Conservation (phyloP, 2,888 invertebrate species). For the Tiphia femorata region DNA sequence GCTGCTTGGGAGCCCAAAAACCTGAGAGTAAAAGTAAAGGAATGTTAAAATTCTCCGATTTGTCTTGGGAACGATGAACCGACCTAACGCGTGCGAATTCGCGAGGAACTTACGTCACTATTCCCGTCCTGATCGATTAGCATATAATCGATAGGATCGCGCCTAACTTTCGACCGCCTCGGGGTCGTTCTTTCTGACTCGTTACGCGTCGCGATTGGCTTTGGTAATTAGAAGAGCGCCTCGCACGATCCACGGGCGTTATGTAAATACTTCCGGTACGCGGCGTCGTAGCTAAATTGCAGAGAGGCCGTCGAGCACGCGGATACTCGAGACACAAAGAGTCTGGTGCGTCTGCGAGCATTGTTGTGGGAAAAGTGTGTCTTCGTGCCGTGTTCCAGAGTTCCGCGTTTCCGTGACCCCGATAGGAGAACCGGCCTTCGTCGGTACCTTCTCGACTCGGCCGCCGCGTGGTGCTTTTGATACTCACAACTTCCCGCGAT, state of each 20-base stretch:
- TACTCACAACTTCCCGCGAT: background rate
- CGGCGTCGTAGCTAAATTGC: slow-evolving; percentile 54
- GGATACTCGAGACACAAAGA: slow-evolving; percentile 41
- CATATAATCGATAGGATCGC: too few relatives aligned
- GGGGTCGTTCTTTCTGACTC: too few relatives aligned
- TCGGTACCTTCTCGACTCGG: background rate
- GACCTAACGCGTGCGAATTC: too few relatives aligned
- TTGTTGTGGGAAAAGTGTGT: slow-evolving; percentile 67
- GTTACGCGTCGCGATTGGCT: too few relatives aligned
- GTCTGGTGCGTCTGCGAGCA: slow-evolving; percentile 46
- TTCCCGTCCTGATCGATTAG: too few relatives aligned
- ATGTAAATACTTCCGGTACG: slow-evolving; percentile 27
- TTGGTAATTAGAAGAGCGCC: too few relatives aligned
- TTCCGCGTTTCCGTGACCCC: slow-evolving; percentile 67
- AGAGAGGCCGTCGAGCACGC: slow-evolving; percentile 29
- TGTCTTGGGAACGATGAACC: too few relatives aligned
- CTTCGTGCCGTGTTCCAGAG: slow-evolving; percentile 59
- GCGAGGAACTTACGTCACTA: too few relatives aligned
- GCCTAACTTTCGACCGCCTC: too few relatives aligned
- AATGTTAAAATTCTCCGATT: background rate
- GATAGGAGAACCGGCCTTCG: slow-evolving; percentile 47
- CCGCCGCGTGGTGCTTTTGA: background rate
- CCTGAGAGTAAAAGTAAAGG: too few relatives aligned
- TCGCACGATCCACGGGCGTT: too few relatives aligned
- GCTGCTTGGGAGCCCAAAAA: slow-evolving; percentile 93